A percentile compares a stretch with the other conserved stretches of the same genome.
Evolutionary conservation across 2,888 invertebrate species (phyloP).

Genomic region (Tipula confusa): DNA sequence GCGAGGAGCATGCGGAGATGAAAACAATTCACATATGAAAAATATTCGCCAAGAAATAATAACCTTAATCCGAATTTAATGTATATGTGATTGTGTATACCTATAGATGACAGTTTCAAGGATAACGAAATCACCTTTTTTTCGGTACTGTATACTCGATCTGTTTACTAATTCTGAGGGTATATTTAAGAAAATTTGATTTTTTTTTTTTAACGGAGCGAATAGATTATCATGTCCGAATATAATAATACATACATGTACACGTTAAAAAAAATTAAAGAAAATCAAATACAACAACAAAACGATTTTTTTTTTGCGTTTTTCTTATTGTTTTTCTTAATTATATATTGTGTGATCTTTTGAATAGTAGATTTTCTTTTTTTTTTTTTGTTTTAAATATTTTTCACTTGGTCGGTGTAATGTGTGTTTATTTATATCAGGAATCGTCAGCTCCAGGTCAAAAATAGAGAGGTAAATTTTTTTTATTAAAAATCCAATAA

Average conservation of each 20-base stretch:
- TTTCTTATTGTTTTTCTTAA: slow-evolving; percentile 33
- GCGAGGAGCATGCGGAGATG: background rate
- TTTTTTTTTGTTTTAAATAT: background rate
- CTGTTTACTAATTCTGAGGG: background rate
- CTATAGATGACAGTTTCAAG: background rate
- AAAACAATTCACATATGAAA: background rate
- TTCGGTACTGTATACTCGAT: background rate
- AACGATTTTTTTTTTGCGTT: slow-evolving; percentile 33
- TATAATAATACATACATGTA: background rate
- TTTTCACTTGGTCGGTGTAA: slow-evolving; percentile 36
- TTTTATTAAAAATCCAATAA: background rate
- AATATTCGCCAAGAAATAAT: background rate
- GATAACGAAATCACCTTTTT: background rate
- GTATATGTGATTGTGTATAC: too few relatives aligned
- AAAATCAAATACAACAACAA: background rate
- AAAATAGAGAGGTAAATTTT: slow-evolving; percentile 39
- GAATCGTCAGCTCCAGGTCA: slow-evolving; percentile 43
- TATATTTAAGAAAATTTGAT: background rate
- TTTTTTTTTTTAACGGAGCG: slow-evolving; percentile 26
- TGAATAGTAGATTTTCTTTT: background rate
- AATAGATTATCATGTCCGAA: slow-evolving; percentile 26
- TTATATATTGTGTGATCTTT: slow-evolving; percentile 14
- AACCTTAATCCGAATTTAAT: background rate
- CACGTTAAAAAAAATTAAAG: background rate
- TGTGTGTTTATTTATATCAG: slow-evolving; percentile 41